Base-by-base conservation (phyloP, 1,140 invertebrate genomes). In the Amphibalanus amphitrite region DNA sequence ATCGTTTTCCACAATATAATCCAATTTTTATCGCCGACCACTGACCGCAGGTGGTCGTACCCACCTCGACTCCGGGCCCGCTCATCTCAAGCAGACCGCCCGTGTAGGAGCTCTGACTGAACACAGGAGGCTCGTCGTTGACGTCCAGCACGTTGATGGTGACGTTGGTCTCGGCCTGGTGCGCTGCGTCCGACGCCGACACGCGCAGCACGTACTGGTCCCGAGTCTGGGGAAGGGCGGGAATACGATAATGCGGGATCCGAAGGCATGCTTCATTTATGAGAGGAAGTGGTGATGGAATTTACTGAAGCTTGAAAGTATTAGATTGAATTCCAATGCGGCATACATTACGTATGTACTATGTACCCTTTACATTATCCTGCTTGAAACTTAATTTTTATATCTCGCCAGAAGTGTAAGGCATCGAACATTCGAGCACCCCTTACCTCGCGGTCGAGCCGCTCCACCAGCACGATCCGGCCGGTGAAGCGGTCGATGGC, bases 401-500 rank as follows among this genome's bases (percentile, higher is more conserved):
- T n/a, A n/a, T n/a, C n/a, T n/a, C n/a, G n/a, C n/a, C n/a, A n/a
- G n/a, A n/a, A n/a, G n/a, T n/a, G n/a, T n/a, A n/a, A n/a, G n/a
- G n/a, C n/a, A n/a, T n/a, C n/a, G n/a, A n/a, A n/a, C n/a, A n/a
- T n/a, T n/a, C n/a, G n/a, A n/a, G n/a, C n/a, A n/a, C n/a, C n/a
- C 10, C 47, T 59, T 23, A 67, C 70, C 80, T 95, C 93, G 76
- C 86, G 91, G 79, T 93, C 90, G 64, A 94, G 79, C 25, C 82
- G 81, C 72, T 84, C 84, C 30, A 87, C 88, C 6, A 97, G 81
- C 23, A 90, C 87, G 38, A 98, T 85, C 76, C 90, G 89, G 0
- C 94, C 95, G 73, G 90, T 92, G 80, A 90, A 94, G 72, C 89
- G 85, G 80, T 96, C 93, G 76, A 97, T 89, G 76, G 87, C 89